Conservation (phyloP, 2,888 invertebrate genomes). For the Melieria omissa region DNA sequence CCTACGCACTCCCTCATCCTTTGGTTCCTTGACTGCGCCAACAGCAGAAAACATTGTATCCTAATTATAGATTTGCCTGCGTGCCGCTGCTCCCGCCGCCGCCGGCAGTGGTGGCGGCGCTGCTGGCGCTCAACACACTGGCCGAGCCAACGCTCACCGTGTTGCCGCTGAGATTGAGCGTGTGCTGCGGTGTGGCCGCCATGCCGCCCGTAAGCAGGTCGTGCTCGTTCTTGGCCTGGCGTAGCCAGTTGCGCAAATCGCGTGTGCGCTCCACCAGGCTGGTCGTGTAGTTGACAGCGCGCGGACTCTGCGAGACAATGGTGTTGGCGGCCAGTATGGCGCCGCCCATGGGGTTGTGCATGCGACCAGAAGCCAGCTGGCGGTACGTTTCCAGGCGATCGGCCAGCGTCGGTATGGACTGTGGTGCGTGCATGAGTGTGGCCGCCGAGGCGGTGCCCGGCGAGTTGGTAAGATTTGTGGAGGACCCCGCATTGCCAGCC, state of each 20-base stretch:
- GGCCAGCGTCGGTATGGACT: slow-evolving; percentile 67
- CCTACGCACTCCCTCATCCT: not conserved
- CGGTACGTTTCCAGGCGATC: slow-evolving; percentile 71
- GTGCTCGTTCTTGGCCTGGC: slow-evolving; percentile 69
- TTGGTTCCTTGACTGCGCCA: slow-evolving; percentile 37
- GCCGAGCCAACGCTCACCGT: slow-evolving; percentile 29
- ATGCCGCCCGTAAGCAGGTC: slow-evolving; percentile 55
- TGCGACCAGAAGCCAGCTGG: slow-evolving; percentile 68
- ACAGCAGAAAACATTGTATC: slow-evolving; percentile 41
- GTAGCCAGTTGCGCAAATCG: slow-evolving; percentile 75
- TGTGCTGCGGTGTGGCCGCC: not conserved
- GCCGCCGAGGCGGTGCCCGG: slow-evolving; percentile 34
- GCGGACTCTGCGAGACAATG: slow-evolving; percentile 64
- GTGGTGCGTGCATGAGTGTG: slow-evolving; percentile 56
- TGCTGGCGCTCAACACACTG: slow-evolving; percentile 32
- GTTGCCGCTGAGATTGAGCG: slow-evolving; percentile 27
- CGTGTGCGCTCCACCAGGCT: slow-evolving; percentile 75
- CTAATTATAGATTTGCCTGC: slow-evolving; percentile 55
- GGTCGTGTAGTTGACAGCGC: slow-evolving; percentile 70
- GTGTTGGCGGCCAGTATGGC: slow-evolving; percentile 66
- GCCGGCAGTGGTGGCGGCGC: slow-evolving; percentile 26
- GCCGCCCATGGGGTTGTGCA: slow-evolving; percentile 66
- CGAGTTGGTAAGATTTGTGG: slow-evolving; percentile 39
- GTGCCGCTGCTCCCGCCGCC: slow-evolving; percentile 35
- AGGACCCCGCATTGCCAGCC: slow-evolving; percentile 39